Evolutionary conservation across 2,113 vertebrate species (phyloP), one percentile per base, ranked within the genome.

Genomic region (Gobiocypris rarus): DNA sequence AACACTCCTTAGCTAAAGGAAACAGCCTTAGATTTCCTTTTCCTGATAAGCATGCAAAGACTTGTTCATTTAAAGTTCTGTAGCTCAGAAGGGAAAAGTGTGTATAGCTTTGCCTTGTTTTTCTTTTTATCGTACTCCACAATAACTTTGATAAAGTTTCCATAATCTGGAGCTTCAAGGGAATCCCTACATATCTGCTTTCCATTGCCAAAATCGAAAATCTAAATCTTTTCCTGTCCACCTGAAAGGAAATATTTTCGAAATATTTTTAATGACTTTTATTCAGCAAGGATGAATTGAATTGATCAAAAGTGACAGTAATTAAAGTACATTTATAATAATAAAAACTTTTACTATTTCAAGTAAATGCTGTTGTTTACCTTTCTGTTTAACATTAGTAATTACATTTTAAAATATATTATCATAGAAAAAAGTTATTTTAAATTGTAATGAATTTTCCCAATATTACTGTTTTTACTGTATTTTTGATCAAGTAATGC

Each of bases 11-110:
- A 87, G 84, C 87, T 85, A 92, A 38, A 88, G 92, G 92, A 93
- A 93, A 91, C 87, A 52, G 87, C 87, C 83, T 79, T 74, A 78
- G 54, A 38, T 81, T 91, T 92, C 89, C 90, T 28, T 90, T 94
- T 94, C 93, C 93, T 93, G 91, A 88, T 41, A 48, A 22, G 31
- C 15, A 15, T 38, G 52, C 17, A 56, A 77, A 2, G 22, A 77
- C 75, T 41, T 59, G 28, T 56, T 59, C 45, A 75, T 75, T 65
- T 65, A 19, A 80, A 63, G 1, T 11, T 45, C 58, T 80, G 26
- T 28, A 48, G 45, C 58, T 79, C 14, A 45, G n/a, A 45, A 0
- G 45, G 22, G 58, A 45, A 65, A 10, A 67, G 17, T 38, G 52
- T 77, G 19, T 11, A 26, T n/a, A 61, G 34, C n/a, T 78, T 31